Conservation (phyloP, 1,140 invertebrate genomes). For the Aricia agestis region DNA sequence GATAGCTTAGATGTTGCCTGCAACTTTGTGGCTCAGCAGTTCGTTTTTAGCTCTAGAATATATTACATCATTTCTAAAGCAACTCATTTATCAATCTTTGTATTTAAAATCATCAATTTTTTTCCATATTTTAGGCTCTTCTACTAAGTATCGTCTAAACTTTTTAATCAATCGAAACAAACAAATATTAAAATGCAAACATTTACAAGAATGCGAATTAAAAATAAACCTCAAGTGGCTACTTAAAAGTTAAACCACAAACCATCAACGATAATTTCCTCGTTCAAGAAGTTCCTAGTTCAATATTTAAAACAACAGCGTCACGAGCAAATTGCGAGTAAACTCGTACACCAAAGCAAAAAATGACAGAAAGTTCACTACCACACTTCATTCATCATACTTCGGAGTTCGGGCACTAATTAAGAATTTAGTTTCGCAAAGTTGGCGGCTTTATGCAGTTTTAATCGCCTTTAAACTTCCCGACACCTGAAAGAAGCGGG, state of each 20-base stretch:
- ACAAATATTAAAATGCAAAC: too few relatives aligned
- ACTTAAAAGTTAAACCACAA: neutral
- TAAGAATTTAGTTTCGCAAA: conserved; percentile 29
- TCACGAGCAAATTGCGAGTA: conserved; percentile 8
- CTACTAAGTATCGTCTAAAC: too few relatives aligned
- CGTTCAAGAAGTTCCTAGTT: neutral
- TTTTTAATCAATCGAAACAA: too few relatives aligned
- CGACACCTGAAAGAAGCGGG: conserved; percentile 36
- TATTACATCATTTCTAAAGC: too few relatives aligned
- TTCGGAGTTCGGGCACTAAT: conserved; percentile 22
- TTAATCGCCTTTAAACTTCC: conserved; percentile 36
- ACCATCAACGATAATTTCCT: neutral
- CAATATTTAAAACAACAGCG: too few relatives aligned
- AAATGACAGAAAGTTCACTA: conserved; percentile 9
- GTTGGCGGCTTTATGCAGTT: conserved; percentile 34
- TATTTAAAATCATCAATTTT: too few relatives aligned
- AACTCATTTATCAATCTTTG: too few relatives aligned
- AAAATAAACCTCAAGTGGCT: too few relatives aligned
- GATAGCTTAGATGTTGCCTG: neutral
- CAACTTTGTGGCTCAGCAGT: too few relatives aligned
- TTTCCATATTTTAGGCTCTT: too few relatives aligned
- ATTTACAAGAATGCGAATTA: too few relatives aligned
- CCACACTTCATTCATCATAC: conserved; percentile 22
- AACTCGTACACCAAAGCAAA: neutral
- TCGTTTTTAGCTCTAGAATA: too few relatives aligned